phyloP scores from a whole-genome alignment of 1,140 invertebrate genomes.

The Plodia interpunctella region DNA sequence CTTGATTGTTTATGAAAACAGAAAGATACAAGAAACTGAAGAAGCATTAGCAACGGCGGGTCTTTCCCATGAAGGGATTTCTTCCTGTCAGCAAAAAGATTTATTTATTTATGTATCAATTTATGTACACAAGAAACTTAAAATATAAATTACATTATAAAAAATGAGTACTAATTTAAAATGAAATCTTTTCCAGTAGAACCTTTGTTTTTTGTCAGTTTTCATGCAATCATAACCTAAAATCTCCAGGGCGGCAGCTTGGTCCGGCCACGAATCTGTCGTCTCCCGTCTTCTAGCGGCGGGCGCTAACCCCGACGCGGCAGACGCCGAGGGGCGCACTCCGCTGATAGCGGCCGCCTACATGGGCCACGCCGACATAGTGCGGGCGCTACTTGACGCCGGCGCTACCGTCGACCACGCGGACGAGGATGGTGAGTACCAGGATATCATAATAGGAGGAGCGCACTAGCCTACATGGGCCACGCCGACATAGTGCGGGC shows the following conservation, averaged over 20 bases:
- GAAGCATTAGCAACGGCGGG: too few relatives aligned
- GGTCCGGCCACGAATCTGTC: conserved; percentile 88
- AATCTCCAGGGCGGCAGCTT: conserved; percentile 85
- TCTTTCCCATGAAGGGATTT: too few relatives aligned
- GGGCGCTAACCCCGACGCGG: conserved; percentile 87
- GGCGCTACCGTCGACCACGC: conserved; percentile 92
- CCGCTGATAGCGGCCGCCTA: conserved; percentile 93
- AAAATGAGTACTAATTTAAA: too few relatives aligned
- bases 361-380: conserved; percentile 96
- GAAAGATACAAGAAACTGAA: too few relatives aligned
- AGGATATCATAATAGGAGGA: background rate
- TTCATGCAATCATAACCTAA: too few relatives aligned
- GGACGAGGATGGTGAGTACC: conserved; percentile 86
- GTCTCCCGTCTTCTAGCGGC: conserved; percentile 82
- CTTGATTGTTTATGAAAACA: too few relatives aligned
- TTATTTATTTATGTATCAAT: too few relatives aligned
- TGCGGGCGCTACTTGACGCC: conserved; percentile 88
- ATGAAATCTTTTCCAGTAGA: too few relatives aligned
- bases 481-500: conserved; percentile 84
- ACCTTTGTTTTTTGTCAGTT: too few relatives aligned
- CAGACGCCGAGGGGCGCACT: conserved; percentile 91
- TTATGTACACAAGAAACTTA: too few relatives aligned
- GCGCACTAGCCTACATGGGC: conserved; percentile 89
- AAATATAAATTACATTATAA: too few relatives aligned
- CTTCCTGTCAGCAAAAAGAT: too few relatives aligned